Evolutionary conservation across 2,888 invertebrate species (phyloP).

Genomic region (Nomada ruficornis): DNA sequence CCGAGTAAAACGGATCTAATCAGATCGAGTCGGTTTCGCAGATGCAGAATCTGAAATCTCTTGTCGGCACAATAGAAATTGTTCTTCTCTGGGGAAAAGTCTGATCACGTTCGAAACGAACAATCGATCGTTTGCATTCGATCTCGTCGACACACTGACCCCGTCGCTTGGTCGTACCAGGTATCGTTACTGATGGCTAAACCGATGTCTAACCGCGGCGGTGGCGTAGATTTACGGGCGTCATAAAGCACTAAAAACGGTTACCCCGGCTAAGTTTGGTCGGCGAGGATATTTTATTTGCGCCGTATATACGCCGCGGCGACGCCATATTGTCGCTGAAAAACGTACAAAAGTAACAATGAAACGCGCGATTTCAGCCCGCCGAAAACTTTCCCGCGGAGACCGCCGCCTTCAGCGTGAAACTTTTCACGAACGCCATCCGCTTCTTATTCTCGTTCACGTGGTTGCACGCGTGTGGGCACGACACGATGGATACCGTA

Average conservation of each 20-base stretch:
- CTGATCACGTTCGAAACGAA: background rate
- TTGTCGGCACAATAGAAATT: background rate
- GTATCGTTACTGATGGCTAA: constrained; percentile 35
- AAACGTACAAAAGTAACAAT: constrained; percentile 67
- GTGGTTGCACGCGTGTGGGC: background rate
- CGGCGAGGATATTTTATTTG: constrained; percentile 66
- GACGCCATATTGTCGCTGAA: constrained; percentile 45
- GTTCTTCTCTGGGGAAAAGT: background rate
- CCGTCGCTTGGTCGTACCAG: constrained; percentile 32
- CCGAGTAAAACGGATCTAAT: background rate
- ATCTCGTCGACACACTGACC: constrained; percentile 64
- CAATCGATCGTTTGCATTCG: background rate
- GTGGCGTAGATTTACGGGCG: constrained; percentile 69
- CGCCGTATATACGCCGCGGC: constrained; percentile 57
- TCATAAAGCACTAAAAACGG: constrained; percentile 75
- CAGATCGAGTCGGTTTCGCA: background rate
- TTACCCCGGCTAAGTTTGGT: constrained; percentile 57
- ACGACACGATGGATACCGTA: constrained; percentile 3
- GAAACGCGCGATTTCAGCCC: constrained; percentile 62
- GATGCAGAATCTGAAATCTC: background rate
- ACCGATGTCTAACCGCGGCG: constrained; percentile 32
- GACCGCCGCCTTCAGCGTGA: constrained; percentile 31
- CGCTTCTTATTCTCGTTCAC: constrained; percentile 17
- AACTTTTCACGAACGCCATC: constrained; percentile 57
- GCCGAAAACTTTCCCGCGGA: constrained; percentile 46